Percentiles rank a stretch among this genome's conserved stretches.
Evolutionary conservation across 1,140 invertebrate species (phyloP).

Genomic region (Brachionus calyciflorus): DNA sequence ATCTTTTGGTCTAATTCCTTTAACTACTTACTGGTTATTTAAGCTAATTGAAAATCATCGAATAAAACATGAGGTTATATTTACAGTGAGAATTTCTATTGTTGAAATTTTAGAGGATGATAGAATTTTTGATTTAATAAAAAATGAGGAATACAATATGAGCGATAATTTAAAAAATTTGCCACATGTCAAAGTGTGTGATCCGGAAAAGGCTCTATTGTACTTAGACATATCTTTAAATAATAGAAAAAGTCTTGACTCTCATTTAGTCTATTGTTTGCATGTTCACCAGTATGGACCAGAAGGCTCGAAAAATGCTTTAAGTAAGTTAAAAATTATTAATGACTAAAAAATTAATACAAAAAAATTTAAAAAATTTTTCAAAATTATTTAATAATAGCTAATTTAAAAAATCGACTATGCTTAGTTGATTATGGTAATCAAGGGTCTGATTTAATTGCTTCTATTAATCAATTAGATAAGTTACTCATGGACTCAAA

Average conservation of each 20-base stretch:
- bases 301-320: not conserved
- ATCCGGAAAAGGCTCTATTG: not conserved
- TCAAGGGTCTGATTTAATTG: too few species aligned
- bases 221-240: not conserved
- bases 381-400: too few species aligned
- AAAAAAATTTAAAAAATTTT: too few species aligned
- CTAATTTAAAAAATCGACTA: not conserved
- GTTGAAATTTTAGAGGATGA: not conserved
- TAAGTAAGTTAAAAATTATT: not conserved
- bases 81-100: not conserved
- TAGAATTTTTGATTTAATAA: not conserved
- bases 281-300: not conserved
- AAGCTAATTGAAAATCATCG: not conserved
- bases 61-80: not conserved
- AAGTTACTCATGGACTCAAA: too few species aligned
- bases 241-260: not conserved
- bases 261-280: not conserved
- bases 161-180: not conserved
- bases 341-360: too few species aligned
- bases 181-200: not conserved
- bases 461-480: too few species aligned
- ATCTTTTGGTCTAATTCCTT: constrained; percentile 2
- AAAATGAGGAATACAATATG: not conserved
- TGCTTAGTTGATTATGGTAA: not conserved
- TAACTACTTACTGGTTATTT: constrained; percentile 20